Evolutionary conservation across 2,888 invertebrate species (phyloP), one percentile per base, ranked within the genome.

Genomic region (Tachina grossa): DNA sequence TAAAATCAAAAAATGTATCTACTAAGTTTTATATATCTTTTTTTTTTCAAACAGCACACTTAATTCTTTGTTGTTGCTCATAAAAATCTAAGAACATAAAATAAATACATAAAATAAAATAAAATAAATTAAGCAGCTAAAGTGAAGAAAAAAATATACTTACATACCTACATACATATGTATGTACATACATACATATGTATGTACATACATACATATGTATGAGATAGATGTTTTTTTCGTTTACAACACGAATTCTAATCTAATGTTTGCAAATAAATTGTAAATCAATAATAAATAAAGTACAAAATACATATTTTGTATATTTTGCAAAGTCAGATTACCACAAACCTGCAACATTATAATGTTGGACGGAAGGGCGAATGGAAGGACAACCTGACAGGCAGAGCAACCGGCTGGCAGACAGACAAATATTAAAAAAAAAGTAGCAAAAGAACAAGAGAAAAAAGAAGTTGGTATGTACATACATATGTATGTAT

Each of bases 261-360:
- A n/a, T n/a, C 76, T 61, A 80, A 84, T 84, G 76, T 31, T 59
- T 65, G 69, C 75, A 75, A 76, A 75, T 75, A 80, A 84, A 84
- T 84, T 72, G 59, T 53, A 72, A 84, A 84, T 84, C 84, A 77
- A 84, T 84, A 84, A 74, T 59, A 63, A 84, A 74, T 59, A 63
- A 83, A 80, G 55, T 49, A 65, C 22, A 65, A 59, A 72, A 72
- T 72, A 51, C 61, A 53, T 81, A 22, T 2, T 22, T 2, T 2
- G 2, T 31, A 13, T 51, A 45, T 81, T 81, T 59, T 76, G 84
- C 84, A 80, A 84, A 84, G 51, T 80, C 76, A 80, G 80, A 76
- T 49, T 47, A 55, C 57, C 19, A 57, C 59, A 51, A 47, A 59
- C 57, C 31, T 10, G 47, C 63, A 63, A 55, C 53, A 71, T 45